Evolutionary conservation across 2,888 invertebrate species (phyloP).

Genomic region (Troides helena): DNA sequence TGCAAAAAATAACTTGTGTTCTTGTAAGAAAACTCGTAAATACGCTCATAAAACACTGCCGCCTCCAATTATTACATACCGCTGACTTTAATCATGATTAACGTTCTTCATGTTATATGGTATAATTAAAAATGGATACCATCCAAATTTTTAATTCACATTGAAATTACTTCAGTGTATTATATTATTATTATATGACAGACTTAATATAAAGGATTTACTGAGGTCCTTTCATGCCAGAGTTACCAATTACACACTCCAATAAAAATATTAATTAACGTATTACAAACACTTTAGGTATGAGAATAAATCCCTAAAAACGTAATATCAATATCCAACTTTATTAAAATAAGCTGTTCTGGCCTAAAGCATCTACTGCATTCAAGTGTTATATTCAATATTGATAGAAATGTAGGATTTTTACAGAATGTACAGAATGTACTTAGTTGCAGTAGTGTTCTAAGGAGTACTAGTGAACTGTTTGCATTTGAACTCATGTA

Average conservation of each 20-base stretch:
- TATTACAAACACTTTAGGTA: not conserved
- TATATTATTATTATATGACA: no score
- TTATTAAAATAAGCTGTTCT: not conserved
- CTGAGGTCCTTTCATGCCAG: not conserved
- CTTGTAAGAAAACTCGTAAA: constrained; percentile 59
- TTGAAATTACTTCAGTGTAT: not conserved
- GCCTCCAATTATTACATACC: constrained; percentile 65
- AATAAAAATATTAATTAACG: not conserved
- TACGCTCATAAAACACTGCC: constrained; percentile 61
- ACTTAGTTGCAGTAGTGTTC: not conserved
- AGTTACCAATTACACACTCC: not conserved
- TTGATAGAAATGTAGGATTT: no score
- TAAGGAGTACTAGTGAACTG: not conserved
- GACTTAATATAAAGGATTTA: no score
- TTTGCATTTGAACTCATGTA: constrained; percentile 44
- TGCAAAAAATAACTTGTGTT: constrained; percentile 56
- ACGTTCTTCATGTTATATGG: constrained; percentile 40
- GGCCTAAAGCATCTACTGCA: not conserved
- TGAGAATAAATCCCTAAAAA: not conserved
- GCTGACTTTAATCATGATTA: constrained; percentile 66
- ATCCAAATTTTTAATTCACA: constrained; percentile 38
- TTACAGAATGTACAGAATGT: not conserved
- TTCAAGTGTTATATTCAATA: not conserved
- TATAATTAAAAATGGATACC: constrained; percentile 30
- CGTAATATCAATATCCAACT: not conserved